A percentile compares a stretch with the other conserved stretches of the same genome.
Evolutionary conservation across 2,797 vertebrate species (phyloP).

Genomic region (Heterohyrax brucei): DNA sequence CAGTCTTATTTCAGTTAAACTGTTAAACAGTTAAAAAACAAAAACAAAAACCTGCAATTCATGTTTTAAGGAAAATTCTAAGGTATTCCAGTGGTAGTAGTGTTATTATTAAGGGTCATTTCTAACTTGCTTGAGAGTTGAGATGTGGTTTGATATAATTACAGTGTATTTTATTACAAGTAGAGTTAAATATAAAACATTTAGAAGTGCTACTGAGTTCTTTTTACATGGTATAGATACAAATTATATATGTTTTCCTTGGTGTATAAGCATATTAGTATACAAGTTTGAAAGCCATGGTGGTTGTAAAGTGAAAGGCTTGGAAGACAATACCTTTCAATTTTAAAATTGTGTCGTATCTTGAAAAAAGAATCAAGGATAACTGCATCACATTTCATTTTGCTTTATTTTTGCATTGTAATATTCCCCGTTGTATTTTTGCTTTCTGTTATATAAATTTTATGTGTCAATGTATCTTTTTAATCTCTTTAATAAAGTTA

Average conservation of each 20-base stretch:
- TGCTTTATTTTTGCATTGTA: slow-evolving; percentile 30
- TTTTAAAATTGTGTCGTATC: slow-evolving; percentile 45
- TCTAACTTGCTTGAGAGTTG: slow-evolving; percentile 68
- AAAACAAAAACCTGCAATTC: slow-evolving; percentile 43
- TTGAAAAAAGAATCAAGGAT: slow-evolving; percentile 36
- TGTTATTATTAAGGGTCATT: slow-evolving; percentile 76
- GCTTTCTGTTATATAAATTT: slow-evolving; percentile 18
- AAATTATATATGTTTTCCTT: background rate
- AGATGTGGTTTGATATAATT: slow-evolving; percentile 57
- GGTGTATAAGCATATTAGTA: slow-evolving; percentile 1
- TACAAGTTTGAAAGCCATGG: background rate
- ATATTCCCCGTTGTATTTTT: slow-evolving; percentile 49
- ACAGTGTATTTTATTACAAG: slow-evolving; percentile 56
- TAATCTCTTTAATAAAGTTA: background rate
- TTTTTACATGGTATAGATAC: background rate
- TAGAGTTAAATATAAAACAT: slow-evolving; percentile 62
- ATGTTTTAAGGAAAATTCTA: slow-evolving; percentile 61
- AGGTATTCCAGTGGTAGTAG: slow-evolving; percentile 20
- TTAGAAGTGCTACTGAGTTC: background rate
- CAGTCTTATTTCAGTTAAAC: slow-evolving; percentile 52
- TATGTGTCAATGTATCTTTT: slow-evolving; percentile 54
- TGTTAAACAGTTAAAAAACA: background rate
- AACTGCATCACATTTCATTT: background rate
- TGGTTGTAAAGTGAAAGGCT: slow-evolving; percentile 16
- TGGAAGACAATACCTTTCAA: slow-evolving; percentile 33